A percentile compares a stretch with the other conserved stretches of the same genome.
Conservation (phyloP, 2,113 vertebrate genomes). For the Cryptomyrus ogoouensis region DNA sequence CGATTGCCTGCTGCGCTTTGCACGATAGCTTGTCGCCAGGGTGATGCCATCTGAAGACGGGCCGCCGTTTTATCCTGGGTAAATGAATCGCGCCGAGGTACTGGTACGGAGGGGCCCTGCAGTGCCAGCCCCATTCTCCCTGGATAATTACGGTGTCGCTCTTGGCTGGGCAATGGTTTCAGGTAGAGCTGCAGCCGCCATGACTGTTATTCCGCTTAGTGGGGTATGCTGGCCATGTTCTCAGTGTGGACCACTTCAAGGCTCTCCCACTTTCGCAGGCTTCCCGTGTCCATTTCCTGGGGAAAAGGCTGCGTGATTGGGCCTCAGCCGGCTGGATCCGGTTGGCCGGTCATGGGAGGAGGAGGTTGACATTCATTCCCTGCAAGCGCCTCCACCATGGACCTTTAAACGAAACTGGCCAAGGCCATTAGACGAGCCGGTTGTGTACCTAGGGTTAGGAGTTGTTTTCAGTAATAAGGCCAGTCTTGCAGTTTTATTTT, state of each 20-base stretch:
- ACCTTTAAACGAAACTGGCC: not conserved
- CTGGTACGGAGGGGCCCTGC: not conserved
- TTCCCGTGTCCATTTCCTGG: constrained; percentile 50
- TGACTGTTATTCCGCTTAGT: constrained; percentile 14
- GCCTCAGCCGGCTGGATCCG: constrained; percentile 54
- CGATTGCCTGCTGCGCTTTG: not conserved
- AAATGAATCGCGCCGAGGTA: not conserved
- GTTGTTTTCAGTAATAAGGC: not conserved
- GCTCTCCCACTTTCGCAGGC: constrained; percentile 46
- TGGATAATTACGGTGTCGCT: constrained; percentile 49
- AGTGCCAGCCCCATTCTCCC: constrained; percentile 17
- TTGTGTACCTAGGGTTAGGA: not conserved
- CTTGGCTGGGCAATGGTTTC: constrained; percentile 33
- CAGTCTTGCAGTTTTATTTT: constrained; percentile 21
- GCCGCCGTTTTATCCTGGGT: not conserved
- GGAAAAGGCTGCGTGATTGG: constrained; percentile 59
- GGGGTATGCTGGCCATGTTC: constrained; percentile 35
- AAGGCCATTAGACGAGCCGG: not conserved
- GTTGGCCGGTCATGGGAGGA: constrained; percentile 41
- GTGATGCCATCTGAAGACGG: not conserved
- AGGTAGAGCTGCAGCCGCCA: constrained; percentile 15
- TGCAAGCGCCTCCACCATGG: not conserved
- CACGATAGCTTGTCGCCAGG: not conserved
- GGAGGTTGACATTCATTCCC: not conserved
- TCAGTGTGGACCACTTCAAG: constrained; percentile 47